These are phyloP conservation scores for Notechis scutatus DNA, from an alignment of 2,113 vertebrate species.

Conservation along the genomic window DNA sequence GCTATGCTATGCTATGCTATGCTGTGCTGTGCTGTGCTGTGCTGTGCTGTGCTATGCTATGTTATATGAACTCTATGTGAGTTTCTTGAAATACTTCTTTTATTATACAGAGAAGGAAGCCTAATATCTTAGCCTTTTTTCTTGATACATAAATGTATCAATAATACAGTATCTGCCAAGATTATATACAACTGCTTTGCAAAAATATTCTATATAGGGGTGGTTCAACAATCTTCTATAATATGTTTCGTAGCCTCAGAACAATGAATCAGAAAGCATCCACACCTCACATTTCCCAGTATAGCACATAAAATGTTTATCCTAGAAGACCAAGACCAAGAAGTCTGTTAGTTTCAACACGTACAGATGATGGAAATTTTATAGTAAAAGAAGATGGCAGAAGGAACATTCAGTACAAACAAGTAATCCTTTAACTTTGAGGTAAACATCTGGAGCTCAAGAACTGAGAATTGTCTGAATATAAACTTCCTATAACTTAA, in stretches of 20 bases:
- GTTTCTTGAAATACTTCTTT: not conserved
- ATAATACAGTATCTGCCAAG: not conserved
- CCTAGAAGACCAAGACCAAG: constrained; percentile 17
- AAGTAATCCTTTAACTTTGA: constrained; percentile 49
- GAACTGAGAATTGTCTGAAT: constrained; percentile 35
- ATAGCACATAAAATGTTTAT: not conserved
- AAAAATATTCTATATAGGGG: not conserved
- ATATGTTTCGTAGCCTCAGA: not conserved
- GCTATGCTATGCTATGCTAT: too few relatives aligned
- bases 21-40: too few relatives aligned
- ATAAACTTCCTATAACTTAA: constrained; percentile 23
- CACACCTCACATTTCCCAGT: not conserved
- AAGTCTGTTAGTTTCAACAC: not conserved
- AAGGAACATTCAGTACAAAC: constrained; percentile 52
- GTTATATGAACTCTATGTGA: not conserved
- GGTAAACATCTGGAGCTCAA: constrained; percentile 31
- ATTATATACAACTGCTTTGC: not conserved
- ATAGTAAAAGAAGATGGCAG: constrained; percentile 44
- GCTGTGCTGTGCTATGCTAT: too few relatives aligned
- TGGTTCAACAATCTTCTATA: not conserved
- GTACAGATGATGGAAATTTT: constrained; percentile 41
- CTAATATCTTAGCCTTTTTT: not conserved
- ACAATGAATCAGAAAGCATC: not conserved
- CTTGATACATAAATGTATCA: not conserved
- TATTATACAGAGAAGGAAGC: not conserved